Conservation (phyloP, 2,797 vertebrate species). For the Trichosurus vulpecula region DNA sequence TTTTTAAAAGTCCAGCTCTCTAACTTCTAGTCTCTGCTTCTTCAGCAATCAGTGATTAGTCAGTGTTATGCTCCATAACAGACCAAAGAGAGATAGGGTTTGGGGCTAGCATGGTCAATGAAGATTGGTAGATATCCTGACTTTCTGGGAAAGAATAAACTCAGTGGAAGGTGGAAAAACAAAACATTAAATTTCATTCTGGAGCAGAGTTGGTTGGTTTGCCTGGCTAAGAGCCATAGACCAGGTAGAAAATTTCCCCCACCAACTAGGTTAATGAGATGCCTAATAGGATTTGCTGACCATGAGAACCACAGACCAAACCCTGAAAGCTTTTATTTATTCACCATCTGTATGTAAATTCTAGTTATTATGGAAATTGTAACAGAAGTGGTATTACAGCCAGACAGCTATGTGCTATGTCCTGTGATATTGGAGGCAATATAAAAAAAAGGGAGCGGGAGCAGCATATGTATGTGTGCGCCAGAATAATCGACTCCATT, state of each 20-base stretch:
- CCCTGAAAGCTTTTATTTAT: conserved; percentile 55
- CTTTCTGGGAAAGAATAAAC: conserved; percentile 18
- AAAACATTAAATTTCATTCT: conserved; percentile 51
- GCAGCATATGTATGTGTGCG: neutral
- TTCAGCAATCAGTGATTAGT: conserved; percentile 80
- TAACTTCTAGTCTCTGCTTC: conserved; percentile 65
- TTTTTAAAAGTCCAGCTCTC: conserved; percentile 57
- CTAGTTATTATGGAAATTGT: conserved; percentile 57
- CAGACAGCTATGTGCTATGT: conserved; percentile 7
- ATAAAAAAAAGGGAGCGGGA: neutral
- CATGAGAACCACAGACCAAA: neutral
- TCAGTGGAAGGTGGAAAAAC: conserved; percentile 55
- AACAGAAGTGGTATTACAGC: conserved; percentile 14
- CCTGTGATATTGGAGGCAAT: conserved; percentile 15
- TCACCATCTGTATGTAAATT: conserved; percentile 75
- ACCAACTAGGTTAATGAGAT: conserved; percentile 6
- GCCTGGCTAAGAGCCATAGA: neutral
- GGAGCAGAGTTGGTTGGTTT: neutral
- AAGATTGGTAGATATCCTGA: conserved; percentile 64
- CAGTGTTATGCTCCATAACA: conserved; percentile 74
- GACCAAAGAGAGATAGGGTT: conserved; percentile 58
- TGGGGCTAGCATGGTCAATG: conserved; percentile 65
- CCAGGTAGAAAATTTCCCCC: conserved; percentile 17
- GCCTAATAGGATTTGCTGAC: conserved; percentile 59
- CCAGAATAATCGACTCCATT: neutral